phyloP scores from a whole-genome alignment of 2,888 invertebrate species.

The Noctuana brunneofusca region DNA sequence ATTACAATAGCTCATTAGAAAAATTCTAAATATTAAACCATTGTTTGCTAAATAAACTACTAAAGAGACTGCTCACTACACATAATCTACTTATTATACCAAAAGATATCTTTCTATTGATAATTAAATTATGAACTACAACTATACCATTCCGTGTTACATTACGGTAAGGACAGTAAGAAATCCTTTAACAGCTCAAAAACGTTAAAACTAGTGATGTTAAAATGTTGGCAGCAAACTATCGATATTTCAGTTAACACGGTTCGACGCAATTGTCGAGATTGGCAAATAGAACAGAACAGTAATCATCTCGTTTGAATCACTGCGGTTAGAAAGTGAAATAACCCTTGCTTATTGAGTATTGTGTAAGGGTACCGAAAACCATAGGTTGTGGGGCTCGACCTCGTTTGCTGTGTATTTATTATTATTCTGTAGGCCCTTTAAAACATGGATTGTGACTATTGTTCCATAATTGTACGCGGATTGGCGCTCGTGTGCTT shows the following conservation, averaged over 20 bases:
- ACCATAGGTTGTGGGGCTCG: slow-evolving; percentile 30
- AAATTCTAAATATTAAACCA: too few species aligned
- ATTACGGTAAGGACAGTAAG: too few species aligned
- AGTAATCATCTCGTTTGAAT: slow-evolving; percentile 40
- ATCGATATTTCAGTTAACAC: slow-evolving; percentile 24
- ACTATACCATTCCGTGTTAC: too few species aligned
- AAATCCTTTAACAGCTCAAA: neutral
- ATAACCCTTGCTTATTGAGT: slow-evolving; percentile 57
- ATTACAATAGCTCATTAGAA: too few species aligned
- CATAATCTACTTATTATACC: too few species aligned
- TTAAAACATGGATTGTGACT: neutral
- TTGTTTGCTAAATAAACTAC: too few species aligned
- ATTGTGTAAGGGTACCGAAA: slow-evolving; percentile 55
- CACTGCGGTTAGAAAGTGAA: slow-evolving; percentile 67
- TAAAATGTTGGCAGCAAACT: slow-evolving; percentile 5
- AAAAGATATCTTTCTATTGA: too few species aligned
- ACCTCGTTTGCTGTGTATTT: slow-evolving; percentile 23
- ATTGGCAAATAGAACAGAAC: slow-evolving; percentile 35
- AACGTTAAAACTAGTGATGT: slow-evolving; percentile 11
- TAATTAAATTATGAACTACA: too few species aligned
- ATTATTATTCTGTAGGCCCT: slow-evolving; percentile 18
- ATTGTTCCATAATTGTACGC: slow-evolving; percentile 24
- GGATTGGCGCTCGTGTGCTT: slow-evolving; percentile 5
- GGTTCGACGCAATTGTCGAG: slow-evolving; percentile 33
- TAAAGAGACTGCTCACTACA: too few species aligned